phyloP scores from a whole-genome alignment of 1,140 invertebrate species.

The Telenomus remus region DNA sequence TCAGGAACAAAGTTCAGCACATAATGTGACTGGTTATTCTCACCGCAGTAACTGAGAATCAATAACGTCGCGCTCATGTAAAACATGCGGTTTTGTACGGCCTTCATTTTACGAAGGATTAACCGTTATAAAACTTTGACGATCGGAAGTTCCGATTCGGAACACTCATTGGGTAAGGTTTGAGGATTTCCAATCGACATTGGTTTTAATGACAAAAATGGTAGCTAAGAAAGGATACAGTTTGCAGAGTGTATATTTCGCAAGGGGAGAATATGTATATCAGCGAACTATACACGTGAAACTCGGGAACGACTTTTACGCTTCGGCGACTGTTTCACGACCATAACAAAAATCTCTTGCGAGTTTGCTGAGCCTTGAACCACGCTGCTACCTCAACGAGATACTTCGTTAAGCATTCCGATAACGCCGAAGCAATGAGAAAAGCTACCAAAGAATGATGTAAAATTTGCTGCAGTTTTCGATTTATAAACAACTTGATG shows the following conservation, averaged over 20 bases:
- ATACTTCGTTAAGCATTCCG: constrained; percentile 36
- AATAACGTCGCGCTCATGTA: constrained; percentile 2
- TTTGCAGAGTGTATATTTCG: no score
- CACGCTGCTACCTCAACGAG: constrained; percentile 24
- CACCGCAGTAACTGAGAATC: constrained; percentile 15
- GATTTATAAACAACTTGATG: constrained; percentile 35
- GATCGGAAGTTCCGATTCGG: no score
- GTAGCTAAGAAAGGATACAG: no score
- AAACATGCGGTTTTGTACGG: constrained; percentile 10
- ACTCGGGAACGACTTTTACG: constrained; percentile 45
- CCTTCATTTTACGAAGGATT: constrained; percentile 5
- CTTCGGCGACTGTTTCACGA: constrained; percentile 40
- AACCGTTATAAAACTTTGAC: neutral
- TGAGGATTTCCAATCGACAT: no score
- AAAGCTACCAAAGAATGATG: constrained; percentile 41
- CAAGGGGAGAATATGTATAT: constrained; percentile 23
- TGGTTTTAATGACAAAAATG: no score
- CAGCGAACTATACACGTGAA: constrained; percentile 21
- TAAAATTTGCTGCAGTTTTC: constrained; percentile 40
- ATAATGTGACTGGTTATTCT: constrained; percentile 4
- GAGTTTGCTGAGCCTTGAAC: constrained; percentile 36
- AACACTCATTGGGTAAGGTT: no score
- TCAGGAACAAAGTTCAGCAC: neutral
- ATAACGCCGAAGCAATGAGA: constrained; percentile 45
- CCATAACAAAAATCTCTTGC: constrained; percentile 46